Evolutionary conservation across 1,140 invertebrate species (phyloP).

Genomic region (Nasonia longicornis): DNA sequence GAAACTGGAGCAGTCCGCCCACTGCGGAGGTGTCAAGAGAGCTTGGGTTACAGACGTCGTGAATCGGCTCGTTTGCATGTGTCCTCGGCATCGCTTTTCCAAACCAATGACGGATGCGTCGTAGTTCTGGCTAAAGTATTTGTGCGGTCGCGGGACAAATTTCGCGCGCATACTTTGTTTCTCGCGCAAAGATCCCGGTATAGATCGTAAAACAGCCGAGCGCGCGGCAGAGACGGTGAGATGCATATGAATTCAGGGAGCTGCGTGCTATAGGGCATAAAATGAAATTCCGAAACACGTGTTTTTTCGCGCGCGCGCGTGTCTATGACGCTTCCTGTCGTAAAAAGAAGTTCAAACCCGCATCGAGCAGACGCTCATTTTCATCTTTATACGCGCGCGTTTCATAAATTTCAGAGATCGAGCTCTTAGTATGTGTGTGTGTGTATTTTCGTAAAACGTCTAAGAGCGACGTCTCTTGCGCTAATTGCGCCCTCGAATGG

Average conservation of each 20-base stretch:
- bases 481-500: background rate
- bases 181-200: background rate
- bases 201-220: background rate
- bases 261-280: background rate
- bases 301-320: slow-evolving; percentile 17
- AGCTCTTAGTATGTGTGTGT: too few relatives aligned
- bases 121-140: background rate
- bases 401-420: slow-evolving; percentile 6
- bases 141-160: background rate
- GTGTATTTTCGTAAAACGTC: too few relatives aligned
- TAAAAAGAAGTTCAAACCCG: slow-evolving; percentile 22
- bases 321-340: slow-evolving; percentile 38
- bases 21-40: background rate
- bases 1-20: background rate
- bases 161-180: background rate
- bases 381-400: background rate
- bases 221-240: too few relatives aligned
- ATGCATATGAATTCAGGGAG: background rate
- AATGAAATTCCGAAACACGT: slow-evolving; percentile 25
- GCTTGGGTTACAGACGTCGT: background rate
- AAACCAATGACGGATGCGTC: background rate
- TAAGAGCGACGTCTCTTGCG: background rate
- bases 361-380: background rate
- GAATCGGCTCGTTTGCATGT: background rate
- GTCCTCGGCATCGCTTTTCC: background rate